Conservation (phyloP, 2,797 vertebrate genomes). For the Phaenicophaeus curvirostris region DNA sequence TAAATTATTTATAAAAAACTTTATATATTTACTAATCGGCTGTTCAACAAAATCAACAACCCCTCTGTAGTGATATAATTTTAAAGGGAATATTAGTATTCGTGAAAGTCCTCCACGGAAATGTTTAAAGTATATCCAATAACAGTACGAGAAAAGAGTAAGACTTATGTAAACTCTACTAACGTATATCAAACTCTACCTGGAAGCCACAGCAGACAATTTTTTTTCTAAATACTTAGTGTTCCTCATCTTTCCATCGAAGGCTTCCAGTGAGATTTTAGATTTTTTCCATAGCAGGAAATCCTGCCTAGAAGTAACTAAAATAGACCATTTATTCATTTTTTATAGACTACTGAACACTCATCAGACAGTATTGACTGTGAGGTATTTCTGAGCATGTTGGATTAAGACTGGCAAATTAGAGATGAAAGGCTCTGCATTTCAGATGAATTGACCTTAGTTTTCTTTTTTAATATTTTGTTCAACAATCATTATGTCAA, state of each 20-base stretch:
- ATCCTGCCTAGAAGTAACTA: background rate
- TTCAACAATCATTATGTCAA: background rate
- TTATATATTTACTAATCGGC: background rate
- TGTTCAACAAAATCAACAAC: background rate
- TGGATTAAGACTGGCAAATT: background rate
- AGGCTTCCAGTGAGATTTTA: background rate
- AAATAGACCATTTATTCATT: background rate
- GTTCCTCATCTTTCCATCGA: background rate
- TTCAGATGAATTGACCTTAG: background rate
- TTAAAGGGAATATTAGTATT: background rate
- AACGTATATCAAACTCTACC: background rate
- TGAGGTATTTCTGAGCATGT: background rate
- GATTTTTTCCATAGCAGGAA: background rate
- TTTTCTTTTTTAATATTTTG: background rate
- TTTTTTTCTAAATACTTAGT: background rate
- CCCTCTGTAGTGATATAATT: fast-evolving
- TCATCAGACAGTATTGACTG: background rate
- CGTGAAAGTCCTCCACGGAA: background rate
- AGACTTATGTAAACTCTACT: background rate
- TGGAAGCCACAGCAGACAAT: background rate
- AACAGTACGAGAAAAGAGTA: background rate
- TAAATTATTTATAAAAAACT: background rate
- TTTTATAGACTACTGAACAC: background rate
- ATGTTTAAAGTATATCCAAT: background rate
- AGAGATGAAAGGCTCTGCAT: background rate